Percentiles rank a stretch among this genome's conserved stretches.
phyloP scores from a whole-genome alignment of 2,888 invertebrate species.

The Leptinotarsa rubiginosa region DNA sequence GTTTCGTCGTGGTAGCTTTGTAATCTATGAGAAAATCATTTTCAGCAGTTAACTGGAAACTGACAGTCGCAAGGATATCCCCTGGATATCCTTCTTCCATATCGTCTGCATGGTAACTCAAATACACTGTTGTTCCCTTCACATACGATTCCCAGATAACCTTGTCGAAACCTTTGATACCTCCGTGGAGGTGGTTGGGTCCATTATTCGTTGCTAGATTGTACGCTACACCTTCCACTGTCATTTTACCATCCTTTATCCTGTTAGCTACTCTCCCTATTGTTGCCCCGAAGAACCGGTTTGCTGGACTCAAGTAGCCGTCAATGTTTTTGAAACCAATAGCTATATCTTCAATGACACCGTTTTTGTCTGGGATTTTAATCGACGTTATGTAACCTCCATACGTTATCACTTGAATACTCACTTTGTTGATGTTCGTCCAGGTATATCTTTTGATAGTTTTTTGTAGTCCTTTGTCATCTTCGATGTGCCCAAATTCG shows the following conservation, averaged over 20 bases:
- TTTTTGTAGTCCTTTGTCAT: slow-evolving; percentile 61
- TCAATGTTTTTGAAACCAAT: slow-evolving; percentile 85
- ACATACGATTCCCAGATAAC: slow-evolving; percentile 49
- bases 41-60: slow-evolving; percentile 78
- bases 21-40: slow-evolving; percentile 82
- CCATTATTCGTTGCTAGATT: slow-evolving; percentile 78
- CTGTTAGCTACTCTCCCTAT: slow-evolving; percentile 89
- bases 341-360: slow-evolving; percentile 79
- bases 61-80: slow-evolving; percentile 76
- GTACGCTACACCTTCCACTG: slow-evolving; percentile 75
- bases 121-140: slow-evolving; percentile 71
- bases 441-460: slow-evolving; percentile 74
- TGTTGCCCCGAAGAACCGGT: slow-evolving; percentile 78
- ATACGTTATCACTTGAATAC: slow-evolving; percentile 76
- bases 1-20: slow-evolving; percentile 79
- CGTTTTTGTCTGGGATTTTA: slow-evolving; percentile 79
- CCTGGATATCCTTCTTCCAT: slow-evolving; percentile 93
- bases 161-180: slow-evolving; percentile 85
- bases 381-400: slow-evolving; percentile 86
- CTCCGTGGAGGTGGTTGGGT: slow-evolving; percentile 85
- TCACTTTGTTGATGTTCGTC: slow-evolving; percentile 74
- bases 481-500: slow-evolving; percentile 57
- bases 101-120: slow-evolving; percentile 82
- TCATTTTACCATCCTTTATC: slow-evolving; percentile 78
- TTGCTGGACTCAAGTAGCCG: slow-evolving; percentile 68